Percentiles rank a stretch among this genome's conserved stretches.
Evolutionary conservation across 2,888 invertebrate genomes (phyloP).

Genomic region (Cerastis leucographa): DNA sequence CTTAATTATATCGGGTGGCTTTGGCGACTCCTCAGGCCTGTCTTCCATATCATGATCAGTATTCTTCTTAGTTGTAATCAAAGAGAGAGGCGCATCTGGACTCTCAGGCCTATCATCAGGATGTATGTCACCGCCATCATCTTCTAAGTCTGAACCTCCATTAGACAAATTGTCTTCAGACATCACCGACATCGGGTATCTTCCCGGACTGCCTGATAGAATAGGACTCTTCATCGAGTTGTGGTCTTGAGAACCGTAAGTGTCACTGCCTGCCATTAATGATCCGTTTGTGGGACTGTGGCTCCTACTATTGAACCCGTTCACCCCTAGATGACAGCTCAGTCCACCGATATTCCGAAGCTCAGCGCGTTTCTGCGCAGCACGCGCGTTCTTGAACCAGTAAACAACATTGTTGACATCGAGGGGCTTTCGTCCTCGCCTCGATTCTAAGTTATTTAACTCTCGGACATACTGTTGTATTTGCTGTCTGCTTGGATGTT

Average conservation of each 20-base stretch:
- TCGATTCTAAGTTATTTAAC: slow-evolving; percentile 97
- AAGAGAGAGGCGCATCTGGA: slow-evolving; percentile 93
- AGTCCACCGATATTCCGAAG: slow-evolving; percentile 92
- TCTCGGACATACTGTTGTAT: slow-evolving; percentile 99
- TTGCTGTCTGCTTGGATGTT: slow-evolving; percentile 98
- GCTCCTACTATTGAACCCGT: slow-evolving; percentile 92
- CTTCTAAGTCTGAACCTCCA: slow-evolving; percentile 92
- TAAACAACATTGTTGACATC: slow-evolving; percentile 99
- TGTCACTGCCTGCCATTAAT: slow-evolving; percentile 91
- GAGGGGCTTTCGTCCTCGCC: slow-evolving; percentile 97
- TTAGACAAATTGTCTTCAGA: slow-evolving; percentile 93
- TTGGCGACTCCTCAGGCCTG: slow-evolving; percentile 88
- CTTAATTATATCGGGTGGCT: slow-evolving; percentile 89
- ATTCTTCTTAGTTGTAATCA: slow-evolving; percentile 92
- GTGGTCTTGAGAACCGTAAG: slow-evolving; percentile 91
- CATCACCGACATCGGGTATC: slow-evolving; percentile 92
- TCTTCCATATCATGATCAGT: slow-evolving; percentile 87
- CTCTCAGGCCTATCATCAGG: slow-evolving; percentile 91
- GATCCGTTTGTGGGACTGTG: slow-evolving; percentile 92
- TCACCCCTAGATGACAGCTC: slow-evolving; percentile 91
- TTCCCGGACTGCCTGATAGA: slow-evolving; percentile 90
- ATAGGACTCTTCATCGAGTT: slow-evolving; percentile 92
- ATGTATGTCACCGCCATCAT: slow-evolving; percentile 91
- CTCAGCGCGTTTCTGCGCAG: slow-evolving; percentile 98
- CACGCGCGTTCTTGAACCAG: slow-evolving; percentile 99